Evolutionary conservation across 2,797 vertebrate genomes (phyloP), one percentile per base, ranked within the genome.

Genomic region (Premnoplex brunnescens): DNA sequence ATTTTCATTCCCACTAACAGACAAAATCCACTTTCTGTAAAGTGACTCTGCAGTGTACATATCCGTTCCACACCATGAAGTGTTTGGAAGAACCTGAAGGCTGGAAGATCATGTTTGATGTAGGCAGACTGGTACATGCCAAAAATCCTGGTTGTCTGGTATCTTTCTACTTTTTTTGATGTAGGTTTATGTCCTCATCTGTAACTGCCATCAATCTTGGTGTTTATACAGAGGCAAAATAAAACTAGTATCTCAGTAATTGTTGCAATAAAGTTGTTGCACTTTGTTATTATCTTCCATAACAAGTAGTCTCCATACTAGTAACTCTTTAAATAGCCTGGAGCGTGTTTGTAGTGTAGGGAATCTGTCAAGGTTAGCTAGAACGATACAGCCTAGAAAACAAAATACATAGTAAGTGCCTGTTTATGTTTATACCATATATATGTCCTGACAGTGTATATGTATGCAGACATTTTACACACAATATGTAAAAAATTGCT

Each of bases 1-100:
- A 1, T 87, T 93, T 88, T 54, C 32, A 37, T 23, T 88, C 5
- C 39, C 19, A 5, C 36, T 63, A 21, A 24, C 9, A 22, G 34
- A 10, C 5, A 26, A 26, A 51, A 16, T 5, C 14, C 18, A 17
- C 15, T 48, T 84, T 41, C 48, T 74, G 23, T 56, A 6, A 56
- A 48, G 34, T 41, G 23, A 19, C 27, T 71, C 1, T 54, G 28
- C 6, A 6, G 14, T 82, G 8, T 56, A 22, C 39, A 17, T 41
- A 23, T 15, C 1, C 49, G 23, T 58, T 6, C 1, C 17, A 3
- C 6, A 27, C 23, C 4, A 1, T 9, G 9, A 66, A n/a, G 28
- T 16, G 12, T 66, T 85, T 4, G 19, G 23, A 68, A 44, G 60
- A 62, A 19, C 30, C 3, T 43, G 26, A 39, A 49, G 48, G 17